These are phyloP conservation scores for Ceratosolen fusciceps DNA, from an alignment of 1,140 invertebrate species.

Conservation along the genomic window DNA sequence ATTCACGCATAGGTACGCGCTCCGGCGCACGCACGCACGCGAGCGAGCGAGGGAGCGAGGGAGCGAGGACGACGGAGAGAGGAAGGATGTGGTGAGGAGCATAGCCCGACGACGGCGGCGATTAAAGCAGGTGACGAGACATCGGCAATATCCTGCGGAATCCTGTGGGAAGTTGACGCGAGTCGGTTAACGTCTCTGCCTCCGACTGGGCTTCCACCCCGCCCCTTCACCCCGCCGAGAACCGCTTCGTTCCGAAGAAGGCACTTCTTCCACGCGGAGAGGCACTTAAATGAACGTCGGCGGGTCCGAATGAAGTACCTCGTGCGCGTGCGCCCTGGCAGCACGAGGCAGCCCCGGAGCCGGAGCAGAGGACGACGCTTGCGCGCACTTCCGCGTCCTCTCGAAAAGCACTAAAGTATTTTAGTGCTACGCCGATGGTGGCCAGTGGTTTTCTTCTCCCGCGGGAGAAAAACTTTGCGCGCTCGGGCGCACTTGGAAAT, in stretches of 20 bases:
- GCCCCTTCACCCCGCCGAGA: slow-evolving; percentile 2
- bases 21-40: neutral
- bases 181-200: neutral
- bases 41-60: too few relatives aligned
- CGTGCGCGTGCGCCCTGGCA: neutral
- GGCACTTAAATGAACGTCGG: neutral
- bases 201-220: neutral
- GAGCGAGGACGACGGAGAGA: slow-evolving; percentile 37
- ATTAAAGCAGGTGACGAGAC: slow-evolving; percentile 55
- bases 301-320: too few relatives aligned
- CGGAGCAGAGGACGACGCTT: too few relatives aligned
- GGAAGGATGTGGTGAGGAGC: slow-evolving; percentile 63
- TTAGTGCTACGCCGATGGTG: neutral
- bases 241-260: too few relatives aligned
- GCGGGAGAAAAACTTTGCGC: slow-evolving; percentile 21
- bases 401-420: slow-evolving; percentile 22
- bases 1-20: too few relatives aligned
- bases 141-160: slow-evolving; percentile 21
- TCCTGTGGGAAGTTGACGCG: slow-evolving; percentile 33
- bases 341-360: neutral
- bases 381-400: slow-evolving; percentile 3
- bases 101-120: slow-evolving; percentile 20
- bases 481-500: neutral
- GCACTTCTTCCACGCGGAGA: neutral
- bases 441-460: slow-evolving; percentile 11